Conservation (phyloP, 1,140 invertebrate species). For the Platyscapa corneri region DNA sequence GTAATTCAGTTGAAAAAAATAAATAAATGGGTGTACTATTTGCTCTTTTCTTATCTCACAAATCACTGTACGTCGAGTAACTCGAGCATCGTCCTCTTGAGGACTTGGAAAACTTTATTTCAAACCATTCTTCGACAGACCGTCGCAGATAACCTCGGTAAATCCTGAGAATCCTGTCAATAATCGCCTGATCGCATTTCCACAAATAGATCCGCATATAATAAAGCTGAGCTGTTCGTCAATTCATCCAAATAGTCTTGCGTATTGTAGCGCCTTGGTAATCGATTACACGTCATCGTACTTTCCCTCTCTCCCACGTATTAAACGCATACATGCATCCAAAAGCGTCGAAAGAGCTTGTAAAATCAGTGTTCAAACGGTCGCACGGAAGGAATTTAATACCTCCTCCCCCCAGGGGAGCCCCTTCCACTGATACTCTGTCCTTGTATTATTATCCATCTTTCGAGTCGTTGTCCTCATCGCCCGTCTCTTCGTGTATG, state of each 20-base stretch:
- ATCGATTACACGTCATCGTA: conserved; percentile 55
- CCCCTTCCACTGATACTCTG: background rate
- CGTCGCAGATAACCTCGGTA: background rate
- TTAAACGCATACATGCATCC: background rate
- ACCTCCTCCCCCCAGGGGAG: too few relatives aligned
- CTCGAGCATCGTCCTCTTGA: too few relatives aligned
- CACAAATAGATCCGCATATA: conserved; percentile 16
- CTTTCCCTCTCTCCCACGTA: background rate
- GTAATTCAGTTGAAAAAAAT: background rate
- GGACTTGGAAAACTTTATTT: background rate
- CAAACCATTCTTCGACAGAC: background rate
- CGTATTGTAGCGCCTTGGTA: conserved; percentile 26
- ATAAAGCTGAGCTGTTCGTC: conserved; percentile 24
- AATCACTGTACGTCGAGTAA: background rate
- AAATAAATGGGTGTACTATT: background rate
- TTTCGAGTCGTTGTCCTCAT: conserved; percentile 21
- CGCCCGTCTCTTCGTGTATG: too few relatives aligned
- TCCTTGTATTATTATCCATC: background rate
- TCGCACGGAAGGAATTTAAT: conserved; percentile 21
- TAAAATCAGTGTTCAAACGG: conserved; percentile 23
- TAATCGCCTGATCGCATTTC: conserved; percentile 18
- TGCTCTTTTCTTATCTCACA: background rate
- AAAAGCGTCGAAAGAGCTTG: background rate
- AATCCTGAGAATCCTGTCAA: background rate
- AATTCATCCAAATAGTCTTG: conserved; percentile 8